Conservation (phyloP, 92 coral and sea anemone genomes). For the Bergia sp. region DNA sequence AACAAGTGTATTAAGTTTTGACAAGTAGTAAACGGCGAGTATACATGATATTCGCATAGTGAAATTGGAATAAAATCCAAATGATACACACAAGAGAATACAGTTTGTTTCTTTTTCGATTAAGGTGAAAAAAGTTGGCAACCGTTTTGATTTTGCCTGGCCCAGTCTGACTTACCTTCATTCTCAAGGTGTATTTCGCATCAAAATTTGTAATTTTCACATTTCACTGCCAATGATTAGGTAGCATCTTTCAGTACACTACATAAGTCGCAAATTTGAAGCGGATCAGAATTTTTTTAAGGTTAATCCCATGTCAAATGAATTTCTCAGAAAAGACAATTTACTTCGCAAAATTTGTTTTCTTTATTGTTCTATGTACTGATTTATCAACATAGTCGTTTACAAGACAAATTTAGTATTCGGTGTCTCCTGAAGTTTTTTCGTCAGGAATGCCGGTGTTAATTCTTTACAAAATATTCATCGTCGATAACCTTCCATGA, state of each 20-base stretch:
- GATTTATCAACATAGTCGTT: not conserved
- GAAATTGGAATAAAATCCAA: not conserved
- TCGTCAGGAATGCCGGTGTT: not conserved
- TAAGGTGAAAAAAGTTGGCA: too few relatives aligned
- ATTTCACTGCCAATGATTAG: too few relatives aligned
- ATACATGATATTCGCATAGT: not conserved
- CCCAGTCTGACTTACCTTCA: not conserved
- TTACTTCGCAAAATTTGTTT: not conserved
- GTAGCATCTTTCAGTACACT: not conserved
- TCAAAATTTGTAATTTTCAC: not conserved
- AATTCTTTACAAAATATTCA: too few relatives aligned
- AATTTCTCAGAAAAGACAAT: not conserved
- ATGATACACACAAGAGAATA: not conserved
- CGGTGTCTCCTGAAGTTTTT: too few relatives aligned
- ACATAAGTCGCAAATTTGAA: not conserved
- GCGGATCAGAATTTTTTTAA: not conserved
- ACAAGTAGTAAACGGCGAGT: not conserved
- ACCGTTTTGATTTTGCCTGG: too few relatives aligned
- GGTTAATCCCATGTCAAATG: not conserved
- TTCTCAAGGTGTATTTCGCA: not conserved
- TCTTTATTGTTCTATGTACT: not conserved
- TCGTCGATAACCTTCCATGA: not conserved
- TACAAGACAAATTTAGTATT: not conserved
- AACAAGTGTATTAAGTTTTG: not conserved
- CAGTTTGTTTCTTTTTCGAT: not conserved